Evolutionary conservation across 2,113 vertebrate species (phyloP).

Genomic region (Ptilonorhynchus violaceus): DNA sequence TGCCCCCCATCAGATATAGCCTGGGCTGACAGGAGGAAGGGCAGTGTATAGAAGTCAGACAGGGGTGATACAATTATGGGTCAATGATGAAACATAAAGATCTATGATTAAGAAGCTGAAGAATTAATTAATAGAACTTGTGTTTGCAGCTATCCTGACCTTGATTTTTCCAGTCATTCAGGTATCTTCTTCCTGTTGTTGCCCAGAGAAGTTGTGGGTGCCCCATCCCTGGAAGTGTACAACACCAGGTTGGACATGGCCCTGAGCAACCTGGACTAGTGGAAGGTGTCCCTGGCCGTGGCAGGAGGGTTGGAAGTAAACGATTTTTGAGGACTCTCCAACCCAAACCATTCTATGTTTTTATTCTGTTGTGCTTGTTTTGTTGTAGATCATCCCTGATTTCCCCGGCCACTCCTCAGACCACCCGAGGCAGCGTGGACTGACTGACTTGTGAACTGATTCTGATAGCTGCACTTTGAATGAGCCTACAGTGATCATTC

Average conservation of each 20-base stretch:
- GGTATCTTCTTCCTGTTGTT: not conserved
- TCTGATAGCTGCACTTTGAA: not conserved
- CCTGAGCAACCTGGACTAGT: not conserved
- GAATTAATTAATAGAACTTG: not conserved
- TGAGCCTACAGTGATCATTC: not conserved
- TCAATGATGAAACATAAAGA: accelerated
- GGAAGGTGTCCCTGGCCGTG: not conserved
- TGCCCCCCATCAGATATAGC: not conserved
- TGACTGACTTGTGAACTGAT: not conserved
- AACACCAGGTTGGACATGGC: not conserved
- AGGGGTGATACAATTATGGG: not conserved
- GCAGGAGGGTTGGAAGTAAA: not conserved
- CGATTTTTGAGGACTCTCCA: not conserved
- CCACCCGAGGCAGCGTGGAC: not conserved
- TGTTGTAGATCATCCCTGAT: not conserved
- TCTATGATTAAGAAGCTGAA: not conserved
- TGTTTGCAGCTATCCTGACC: not conserved
- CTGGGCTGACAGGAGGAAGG: not conserved
- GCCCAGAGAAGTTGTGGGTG: not conserved
- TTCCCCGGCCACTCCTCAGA: not conserved
- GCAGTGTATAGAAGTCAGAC: not conserved
- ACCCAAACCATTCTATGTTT: not conserved
- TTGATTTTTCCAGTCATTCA: not conserved
- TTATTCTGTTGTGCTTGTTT: not conserved
- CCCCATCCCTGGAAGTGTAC: not conserved